Base-by-base conservation (phyloP, 2,888 invertebrate genomes). In the Netelia melanura region DNA sequence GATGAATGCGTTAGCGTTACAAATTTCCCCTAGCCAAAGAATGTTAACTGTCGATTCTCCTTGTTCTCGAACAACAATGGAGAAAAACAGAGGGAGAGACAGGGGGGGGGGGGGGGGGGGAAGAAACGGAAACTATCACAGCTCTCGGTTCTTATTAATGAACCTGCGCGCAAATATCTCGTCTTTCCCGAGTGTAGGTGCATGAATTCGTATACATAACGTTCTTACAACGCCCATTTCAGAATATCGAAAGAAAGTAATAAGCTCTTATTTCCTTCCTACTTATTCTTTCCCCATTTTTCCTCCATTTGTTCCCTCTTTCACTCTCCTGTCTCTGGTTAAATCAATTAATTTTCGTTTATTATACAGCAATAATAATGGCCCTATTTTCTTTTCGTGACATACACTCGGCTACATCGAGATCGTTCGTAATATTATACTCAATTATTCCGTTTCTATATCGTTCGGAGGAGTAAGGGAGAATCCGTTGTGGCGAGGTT, bases 51-150 rank as follows among this genome's bases (percentile, higher is more conserved):
- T 79, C 62, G 80, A 84, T 84, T 71, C 56, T 44, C 71, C 23
- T 48, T 48, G 61, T 76, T 52, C 61, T 81, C 76, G 76, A 81
- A 77, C 76, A 77, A 84, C 84, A 77, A 81, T 77, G 21, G 62
- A 62, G 25, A 70, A 70, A 52, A 54, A 72, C 21, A 75, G 14
- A 14, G 30, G 30, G 10, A 48, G 17, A 21, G 38, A 6, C 6
- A 1, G 38, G 6, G 38, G 1, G 38, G 6, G 38, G 38, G 38
- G 6, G 38, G 8, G 6, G 30, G 3, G 3, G 6, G 5, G 6
- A 38, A 5, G 30, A 5, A 38, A 38, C 38, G 38, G 61, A 54
- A 62, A 52, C 48, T 43, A 21, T 23, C 17, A n/a, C 48, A 52
- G 54, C 44, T 54, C 56, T 21, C 17, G 74, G 74, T 75, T n/a